phyloP scores from a whole-genome alignment of 2,797 vertebrate species.

The Malurus leucopterus region DNA sequence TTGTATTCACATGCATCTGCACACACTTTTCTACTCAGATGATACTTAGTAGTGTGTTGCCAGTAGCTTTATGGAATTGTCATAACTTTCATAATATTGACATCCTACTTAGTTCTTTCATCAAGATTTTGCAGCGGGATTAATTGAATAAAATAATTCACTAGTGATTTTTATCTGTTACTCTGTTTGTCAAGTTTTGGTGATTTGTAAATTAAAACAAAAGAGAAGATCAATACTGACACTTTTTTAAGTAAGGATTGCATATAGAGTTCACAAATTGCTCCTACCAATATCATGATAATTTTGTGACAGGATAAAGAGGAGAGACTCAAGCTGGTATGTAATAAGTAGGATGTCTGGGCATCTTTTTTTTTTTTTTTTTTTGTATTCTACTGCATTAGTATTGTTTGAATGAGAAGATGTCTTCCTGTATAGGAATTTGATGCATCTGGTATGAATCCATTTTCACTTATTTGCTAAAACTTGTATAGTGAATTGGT shows the following conservation, averaged over 20 bases:
- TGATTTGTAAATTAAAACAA: not conserved
- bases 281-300: not conserved
- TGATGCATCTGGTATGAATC: not conserved
- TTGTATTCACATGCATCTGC: not conserved
- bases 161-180: not conserved
- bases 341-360: not conserved
- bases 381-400: not conserved
- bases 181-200: not conserved
- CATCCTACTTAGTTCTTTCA: not conserved
- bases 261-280: not conserved
- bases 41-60: not conserved
- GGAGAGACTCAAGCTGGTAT: not conserved
- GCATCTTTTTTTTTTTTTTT: not conserved
- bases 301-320: not conserved
- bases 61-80: not conserved
- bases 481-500: not conserved
- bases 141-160: not conserved
- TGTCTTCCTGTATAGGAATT: not conserved
- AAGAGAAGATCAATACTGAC: not conserved
- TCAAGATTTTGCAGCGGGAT: not conserved
- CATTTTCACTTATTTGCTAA: not conserved
- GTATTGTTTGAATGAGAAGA: not conserved
- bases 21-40: not conserved
- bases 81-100: not conserved
- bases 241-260: accelerated